A percentile compares a stretch with the other conserved stretches of the same genome.
Conservation (phyloP, 2,888 invertebrate species). For the Scrobipalpa atriplicella region DNA sequence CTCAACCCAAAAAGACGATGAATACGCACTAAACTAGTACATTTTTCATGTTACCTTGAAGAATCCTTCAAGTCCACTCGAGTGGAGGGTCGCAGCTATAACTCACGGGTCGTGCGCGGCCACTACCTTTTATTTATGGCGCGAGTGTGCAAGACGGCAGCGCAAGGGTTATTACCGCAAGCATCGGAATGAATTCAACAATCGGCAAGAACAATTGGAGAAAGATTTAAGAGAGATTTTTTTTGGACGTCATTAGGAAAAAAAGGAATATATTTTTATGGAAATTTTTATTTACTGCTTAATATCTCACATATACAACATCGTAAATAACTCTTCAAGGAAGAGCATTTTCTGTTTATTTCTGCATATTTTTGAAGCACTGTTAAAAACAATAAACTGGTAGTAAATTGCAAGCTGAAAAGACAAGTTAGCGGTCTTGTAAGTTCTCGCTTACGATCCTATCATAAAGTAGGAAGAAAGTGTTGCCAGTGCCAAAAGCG, state of each 20-base stretch:
- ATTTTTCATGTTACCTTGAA: slow-evolving; percentile 20
- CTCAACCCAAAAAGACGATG: not conserved
- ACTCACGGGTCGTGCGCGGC: slow-evolving; percentile 46
- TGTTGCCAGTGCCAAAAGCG: slow-evolving; percentile 15
- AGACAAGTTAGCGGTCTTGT: not conserved
- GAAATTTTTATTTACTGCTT: no score
- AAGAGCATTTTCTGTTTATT: no score
- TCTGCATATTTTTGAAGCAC: not conserved
- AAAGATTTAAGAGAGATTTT: no score
- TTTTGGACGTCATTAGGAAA: no score
- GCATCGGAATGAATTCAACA: not conserved
- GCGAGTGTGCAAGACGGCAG: slow-evolving; percentile 47
- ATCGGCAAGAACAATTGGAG: not conserved
- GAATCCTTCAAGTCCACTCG: slow-evolving; percentile 23
- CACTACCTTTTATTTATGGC: slow-evolving; percentile 59
- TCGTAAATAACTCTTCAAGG: no score
- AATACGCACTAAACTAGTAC: slow-evolving; percentile 1
- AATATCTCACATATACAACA: no score
- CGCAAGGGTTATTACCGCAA: slow-evolving; percentile 35
- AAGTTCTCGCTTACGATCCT: slow-evolving; percentile 1
- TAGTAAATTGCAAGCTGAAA: not conserved
- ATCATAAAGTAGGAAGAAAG: slow-evolving; percentile 2
- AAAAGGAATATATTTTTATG: no score
- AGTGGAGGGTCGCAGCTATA: slow-evolving; percentile 38
- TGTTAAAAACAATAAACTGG: not conserved